Percentiles rank a stretch among this genome's conserved stretches.
Evolutionary conservation across 2,113 vertebrate species (phyloP).

Genomic region (Eulemur rufifrons): DNA sequence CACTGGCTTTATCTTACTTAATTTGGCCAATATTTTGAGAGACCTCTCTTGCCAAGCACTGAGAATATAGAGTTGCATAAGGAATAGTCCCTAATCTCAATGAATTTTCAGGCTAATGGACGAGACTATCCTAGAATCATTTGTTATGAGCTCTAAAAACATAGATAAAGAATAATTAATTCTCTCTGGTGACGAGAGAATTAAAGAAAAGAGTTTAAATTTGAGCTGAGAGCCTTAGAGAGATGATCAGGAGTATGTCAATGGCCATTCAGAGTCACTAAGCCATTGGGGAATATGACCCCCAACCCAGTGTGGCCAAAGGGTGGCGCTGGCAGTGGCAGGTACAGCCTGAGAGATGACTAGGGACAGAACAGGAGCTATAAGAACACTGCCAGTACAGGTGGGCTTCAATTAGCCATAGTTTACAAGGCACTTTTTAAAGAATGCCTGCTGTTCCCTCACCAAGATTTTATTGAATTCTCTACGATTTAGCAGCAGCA

Average conservation of each 20-base stretch:
- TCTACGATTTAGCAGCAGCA: neutral
- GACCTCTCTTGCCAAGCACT: neutral
- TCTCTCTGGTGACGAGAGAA: constrained; percentile 40
- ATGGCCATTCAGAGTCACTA: neutral
- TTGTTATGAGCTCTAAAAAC: constrained; percentile 3
- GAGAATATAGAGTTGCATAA: neutral
- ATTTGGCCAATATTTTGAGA: neutral
- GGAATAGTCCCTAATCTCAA: neutral
- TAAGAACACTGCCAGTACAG: neutral
- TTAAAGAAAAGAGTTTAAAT: neutral
- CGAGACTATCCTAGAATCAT: constrained; percentile 10
- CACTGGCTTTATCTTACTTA: neutral
- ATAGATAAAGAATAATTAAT: constrained; percentile 41
- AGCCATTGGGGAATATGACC: neutral
- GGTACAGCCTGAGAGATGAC: neutral
- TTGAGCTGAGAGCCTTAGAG: neutral
- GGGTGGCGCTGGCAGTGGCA: too few species aligned
- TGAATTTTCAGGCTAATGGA: constrained; percentile 9
- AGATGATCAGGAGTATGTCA: neutral
- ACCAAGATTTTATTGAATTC: neutral
- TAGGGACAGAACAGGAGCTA: neutral
- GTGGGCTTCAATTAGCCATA: neutral
- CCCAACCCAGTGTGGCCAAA: neutral
- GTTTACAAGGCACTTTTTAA: neutral
- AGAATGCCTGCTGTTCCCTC: neutral